phyloP scores from a whole-genome alignment of 2,888 invertebrate genomes.

The Tromatobia lineatoria region DNA sequence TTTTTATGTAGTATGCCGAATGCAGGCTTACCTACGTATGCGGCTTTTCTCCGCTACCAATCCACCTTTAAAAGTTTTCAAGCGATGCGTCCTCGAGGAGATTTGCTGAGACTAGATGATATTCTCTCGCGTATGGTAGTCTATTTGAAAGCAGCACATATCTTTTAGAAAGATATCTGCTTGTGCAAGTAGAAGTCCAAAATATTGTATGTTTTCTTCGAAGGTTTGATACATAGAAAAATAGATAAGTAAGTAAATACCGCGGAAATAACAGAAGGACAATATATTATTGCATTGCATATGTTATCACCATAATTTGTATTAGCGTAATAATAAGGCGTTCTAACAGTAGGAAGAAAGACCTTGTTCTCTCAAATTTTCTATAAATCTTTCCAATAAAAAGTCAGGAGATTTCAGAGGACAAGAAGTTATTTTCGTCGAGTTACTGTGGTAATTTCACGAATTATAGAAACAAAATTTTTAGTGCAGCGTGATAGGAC shows the following conservation, averaged over 20 bases:
- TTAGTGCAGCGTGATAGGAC: too few relatives aligned
- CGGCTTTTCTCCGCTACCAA: conserved; percentile 5
- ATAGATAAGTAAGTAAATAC: not conserved
- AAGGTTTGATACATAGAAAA: not conserved
- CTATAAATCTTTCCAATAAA: too few relatives aligned
- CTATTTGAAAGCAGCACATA: not conserved
- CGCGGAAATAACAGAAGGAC: not conserved
- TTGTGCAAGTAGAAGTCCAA: not conserved
- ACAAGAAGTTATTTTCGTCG: too few relatives aligned
- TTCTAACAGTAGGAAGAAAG: too few relatives aligned
- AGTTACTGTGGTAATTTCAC: too few relatives aligned
- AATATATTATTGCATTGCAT: too few relatives aligned
- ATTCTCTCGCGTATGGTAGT: not conserved
- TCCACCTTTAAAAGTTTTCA: conserved; percentile 8
- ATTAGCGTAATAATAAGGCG: too few relatives aligned
- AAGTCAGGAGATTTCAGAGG: too few relatives aligned
- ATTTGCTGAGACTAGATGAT: not conserved
- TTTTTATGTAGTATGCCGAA: conserved; percentile 20
- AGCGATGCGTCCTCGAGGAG: not conserved
- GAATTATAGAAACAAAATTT: too few relatives aligned
- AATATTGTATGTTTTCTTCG: not conserved
- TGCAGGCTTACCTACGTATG: not conserved
- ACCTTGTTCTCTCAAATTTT: too few relatives aligned
- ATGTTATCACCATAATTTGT: too few relatives aligned
- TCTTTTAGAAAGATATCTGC: not conserved